A percentile compares a stretch with the other conserved stretches of the same genome.
Conservation (phyloP, 2,888 invertebrate genomes). For the Stenotaenia linearis region DNA sequence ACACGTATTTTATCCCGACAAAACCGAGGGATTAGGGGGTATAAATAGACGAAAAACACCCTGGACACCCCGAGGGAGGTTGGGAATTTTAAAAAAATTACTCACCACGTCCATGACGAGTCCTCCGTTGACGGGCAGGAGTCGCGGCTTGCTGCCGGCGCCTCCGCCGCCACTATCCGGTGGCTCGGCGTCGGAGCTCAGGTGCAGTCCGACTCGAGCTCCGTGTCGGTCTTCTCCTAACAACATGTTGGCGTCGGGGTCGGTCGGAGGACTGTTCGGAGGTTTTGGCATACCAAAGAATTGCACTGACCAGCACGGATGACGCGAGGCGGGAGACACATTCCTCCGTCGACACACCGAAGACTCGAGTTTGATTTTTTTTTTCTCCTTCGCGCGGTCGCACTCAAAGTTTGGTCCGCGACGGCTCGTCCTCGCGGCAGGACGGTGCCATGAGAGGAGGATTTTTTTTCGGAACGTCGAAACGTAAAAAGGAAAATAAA, state of each 20-base stretch:
- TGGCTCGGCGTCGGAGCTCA: constrained; percentile 30
- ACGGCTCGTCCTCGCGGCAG: background rate
- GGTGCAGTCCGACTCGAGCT: constrained; percentile 28
- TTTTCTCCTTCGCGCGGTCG: too few species aligned
- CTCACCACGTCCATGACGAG: constrained; percentile 30
- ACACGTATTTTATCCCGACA: background rate
- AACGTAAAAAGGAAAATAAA: background rate
- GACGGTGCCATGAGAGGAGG: background rate
- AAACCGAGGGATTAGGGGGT: background rate
- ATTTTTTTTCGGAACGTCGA: background rate
- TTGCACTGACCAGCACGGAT: background rate
- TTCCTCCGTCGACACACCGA: background rate
- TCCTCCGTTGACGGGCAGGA: constrained; percentile 30
- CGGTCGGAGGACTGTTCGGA: background rate
- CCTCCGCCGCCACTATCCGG: constrained; percentile 14
- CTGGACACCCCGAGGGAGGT: too few species aligned
- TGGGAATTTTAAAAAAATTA: too few species aligned
- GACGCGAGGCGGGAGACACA: background rate
- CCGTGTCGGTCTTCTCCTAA: constrained; percentile 30
- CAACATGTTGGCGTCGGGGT: background rate
- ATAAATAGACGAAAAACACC: background rate
- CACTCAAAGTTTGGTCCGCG: background rate
- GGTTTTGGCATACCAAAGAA: constrained; percentile 27
- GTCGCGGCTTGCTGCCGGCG: background rate
- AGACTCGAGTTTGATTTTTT: background rate